These are phyloP conservation scores for Thaleichthys pacificus DNA, from an alignment of 2,797 vertebrate species.

Conservation along the genomic window DNA sequence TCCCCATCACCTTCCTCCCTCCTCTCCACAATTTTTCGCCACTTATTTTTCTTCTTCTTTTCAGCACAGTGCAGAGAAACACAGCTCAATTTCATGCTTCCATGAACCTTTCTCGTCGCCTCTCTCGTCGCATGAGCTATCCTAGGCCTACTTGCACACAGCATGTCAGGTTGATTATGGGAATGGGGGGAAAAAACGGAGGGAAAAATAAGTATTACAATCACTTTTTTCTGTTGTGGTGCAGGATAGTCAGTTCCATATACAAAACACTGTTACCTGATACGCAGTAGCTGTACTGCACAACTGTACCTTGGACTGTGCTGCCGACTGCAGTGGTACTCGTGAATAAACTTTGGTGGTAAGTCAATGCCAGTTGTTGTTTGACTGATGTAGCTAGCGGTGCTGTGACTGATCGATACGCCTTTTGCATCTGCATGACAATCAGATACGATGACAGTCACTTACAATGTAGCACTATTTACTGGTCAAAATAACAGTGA, in stretches of 20 bases:
- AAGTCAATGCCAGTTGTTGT: neutral
- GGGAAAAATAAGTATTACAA: conserved; percentile 43
- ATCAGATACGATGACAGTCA: no score
- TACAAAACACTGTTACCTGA: no score
- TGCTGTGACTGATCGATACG: neutral
- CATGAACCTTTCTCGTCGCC: conserved; percentile 51
- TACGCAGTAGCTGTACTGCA: no score
- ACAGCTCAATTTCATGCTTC: conserved; percentile 70
- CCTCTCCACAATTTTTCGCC: conserved; percentile 6
- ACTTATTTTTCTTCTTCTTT: neutral
- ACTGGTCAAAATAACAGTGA: no score
- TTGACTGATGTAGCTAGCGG: no score
- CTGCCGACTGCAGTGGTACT: no score
- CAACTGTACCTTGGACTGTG: neutral
- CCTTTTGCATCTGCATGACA: no score
- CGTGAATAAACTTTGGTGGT: neutral
- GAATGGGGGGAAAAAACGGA: neutral
- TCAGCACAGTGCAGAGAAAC: conserved; percentile 2
- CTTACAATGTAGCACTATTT: no score
- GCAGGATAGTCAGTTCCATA: no score
- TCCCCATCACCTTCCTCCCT: conserved; percentile 19
- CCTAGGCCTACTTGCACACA: conserved; percentile 43
- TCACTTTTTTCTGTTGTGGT: conserved; percentile 42
- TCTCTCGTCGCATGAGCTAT: conserved; percentile 52
- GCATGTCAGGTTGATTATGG: conserved; percentile 53